phyloP scores from a whole-genome alignment of 1,140 invertebrate species.

The Ericerus pela region DNA sequence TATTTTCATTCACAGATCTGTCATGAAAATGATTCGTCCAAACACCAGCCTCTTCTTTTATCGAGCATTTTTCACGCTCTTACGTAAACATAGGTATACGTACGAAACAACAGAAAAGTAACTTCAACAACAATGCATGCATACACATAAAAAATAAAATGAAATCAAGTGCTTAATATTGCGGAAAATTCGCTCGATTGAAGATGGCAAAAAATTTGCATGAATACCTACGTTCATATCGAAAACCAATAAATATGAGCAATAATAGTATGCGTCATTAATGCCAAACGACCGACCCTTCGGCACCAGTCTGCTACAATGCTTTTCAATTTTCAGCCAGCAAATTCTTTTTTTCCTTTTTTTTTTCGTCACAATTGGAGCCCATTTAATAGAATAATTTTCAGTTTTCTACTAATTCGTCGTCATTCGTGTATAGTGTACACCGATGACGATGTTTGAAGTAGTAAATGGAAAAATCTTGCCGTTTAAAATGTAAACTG shows the following conservation, averaged over 20 bases:
- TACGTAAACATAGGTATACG: no score
- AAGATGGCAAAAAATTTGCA: neutral
- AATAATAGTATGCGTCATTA: no score
- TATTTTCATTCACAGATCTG: no score
- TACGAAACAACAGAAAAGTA: no score
- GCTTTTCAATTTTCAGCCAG: neutral
- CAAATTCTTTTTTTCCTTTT: neutral
- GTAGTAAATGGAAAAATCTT: neutral
- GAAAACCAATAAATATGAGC: neutral
- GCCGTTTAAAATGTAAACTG: neutral
- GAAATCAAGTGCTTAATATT: conserved; percentile 1
- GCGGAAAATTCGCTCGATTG: conserved; percentile 2
- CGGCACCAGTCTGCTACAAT: neutral
- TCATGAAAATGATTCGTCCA: no score
- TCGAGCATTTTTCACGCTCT: no score
- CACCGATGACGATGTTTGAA: neutral
- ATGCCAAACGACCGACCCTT: neutral
- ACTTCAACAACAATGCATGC: no score
- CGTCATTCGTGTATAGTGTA: neutral
- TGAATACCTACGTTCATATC: neutral
- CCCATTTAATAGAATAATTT: neutral
- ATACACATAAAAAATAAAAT: no score
- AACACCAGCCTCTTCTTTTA: no score
- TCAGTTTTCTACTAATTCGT: no score
- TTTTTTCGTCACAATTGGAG: neutral